Evolutionary conservation across 2,797 vertebrate genomes (phyloP).

Genomic region (Eospalax fontanierii): DNA sequence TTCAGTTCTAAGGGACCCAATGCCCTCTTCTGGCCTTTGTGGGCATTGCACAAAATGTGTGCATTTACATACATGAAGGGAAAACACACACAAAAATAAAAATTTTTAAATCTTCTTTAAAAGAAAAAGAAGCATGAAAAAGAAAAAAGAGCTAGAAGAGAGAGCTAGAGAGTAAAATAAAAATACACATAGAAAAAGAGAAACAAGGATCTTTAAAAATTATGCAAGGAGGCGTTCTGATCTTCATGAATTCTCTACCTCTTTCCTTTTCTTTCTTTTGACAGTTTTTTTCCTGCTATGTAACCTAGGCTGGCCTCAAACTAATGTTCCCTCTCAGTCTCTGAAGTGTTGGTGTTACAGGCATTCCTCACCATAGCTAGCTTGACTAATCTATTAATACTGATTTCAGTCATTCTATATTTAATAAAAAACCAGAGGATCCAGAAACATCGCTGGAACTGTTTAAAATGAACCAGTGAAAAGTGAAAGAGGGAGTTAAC

Average conservation of each 20-base stretch:
- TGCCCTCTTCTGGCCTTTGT: too few species aligned
- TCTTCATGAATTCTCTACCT: neutral
- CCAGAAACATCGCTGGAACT: neutral
- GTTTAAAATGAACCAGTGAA: neutral
- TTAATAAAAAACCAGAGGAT: neutral
- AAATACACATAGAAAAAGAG: neutral
- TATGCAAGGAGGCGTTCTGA: neutral
- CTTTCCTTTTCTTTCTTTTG: too few species aligned
- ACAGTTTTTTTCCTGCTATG: neutral
- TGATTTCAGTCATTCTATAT: neutral
- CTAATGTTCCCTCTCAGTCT: neutral
- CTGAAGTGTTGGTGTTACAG: neutral
- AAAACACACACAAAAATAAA: too few species aligned
- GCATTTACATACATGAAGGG: too few species aligned
- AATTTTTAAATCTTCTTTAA: too few species aligned
- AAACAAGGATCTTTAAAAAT: neutral
- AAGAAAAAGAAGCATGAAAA: neutral
- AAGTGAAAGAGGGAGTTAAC: neutral
- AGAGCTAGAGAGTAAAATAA: neutral
- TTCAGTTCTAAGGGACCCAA: too few species aligned
- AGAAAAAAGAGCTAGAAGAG: neutral
- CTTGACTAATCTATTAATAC: neutral
- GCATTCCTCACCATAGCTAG: neutral
- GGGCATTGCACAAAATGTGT: too few species aligned
- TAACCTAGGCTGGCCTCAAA: neutral